phyloP scores from a whole-genome alignment of 2,797 vertebrate species.

The Silurus aristotelis region DNA sequence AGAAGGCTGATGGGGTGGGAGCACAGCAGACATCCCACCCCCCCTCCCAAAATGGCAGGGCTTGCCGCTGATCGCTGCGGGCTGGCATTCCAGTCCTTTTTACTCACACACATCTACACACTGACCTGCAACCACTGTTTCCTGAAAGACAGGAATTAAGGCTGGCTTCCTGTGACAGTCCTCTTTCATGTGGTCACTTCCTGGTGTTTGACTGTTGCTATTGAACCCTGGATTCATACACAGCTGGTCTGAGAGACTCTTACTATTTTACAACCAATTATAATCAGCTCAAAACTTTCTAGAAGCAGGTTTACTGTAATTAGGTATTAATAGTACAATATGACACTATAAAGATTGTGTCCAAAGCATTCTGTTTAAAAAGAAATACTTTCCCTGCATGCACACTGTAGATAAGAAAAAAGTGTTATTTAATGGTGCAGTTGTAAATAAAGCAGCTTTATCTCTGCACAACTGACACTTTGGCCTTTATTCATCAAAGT shows the following conservation, averaged over 20 bases:
- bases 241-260: slow-evolving; percentile 1
- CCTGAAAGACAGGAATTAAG: slow-evolving; percentile 79
- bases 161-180: slow-evolving; percentile 75
- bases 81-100: slow-evolving; percentile 69
- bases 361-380: neutral
- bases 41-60: slow-evolving; percentile 11
- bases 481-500: slow-evolving; percentile 4
- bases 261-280: neutral
- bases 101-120: slow-evolving; percentile 44
- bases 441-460: slow-evolving; percentile 25
- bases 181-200: slow-evolving; percentile 83
- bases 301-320: neutral
- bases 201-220: slow-evolving; percentile 69
- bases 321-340: neutral
- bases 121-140: slow-evolving; percentile 69
- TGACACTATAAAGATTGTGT: neutral
- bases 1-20: slow-evolving; percentile 48
- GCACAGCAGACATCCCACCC: slow-evolving; percentile 28
- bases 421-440: slow-evolving; percentile 22
- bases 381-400: neutral
- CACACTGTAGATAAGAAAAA: slow-evolving; percentile 12
- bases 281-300: neutral
- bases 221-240: slow-evolving; percentile 48
- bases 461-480: slow-evolving; percentile 28
- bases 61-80: slow-evolving; percentile 58